Conservation (phyloP, 1,140 invertebrate species). For the Pseudomyrmex dendroicus region DNA sequence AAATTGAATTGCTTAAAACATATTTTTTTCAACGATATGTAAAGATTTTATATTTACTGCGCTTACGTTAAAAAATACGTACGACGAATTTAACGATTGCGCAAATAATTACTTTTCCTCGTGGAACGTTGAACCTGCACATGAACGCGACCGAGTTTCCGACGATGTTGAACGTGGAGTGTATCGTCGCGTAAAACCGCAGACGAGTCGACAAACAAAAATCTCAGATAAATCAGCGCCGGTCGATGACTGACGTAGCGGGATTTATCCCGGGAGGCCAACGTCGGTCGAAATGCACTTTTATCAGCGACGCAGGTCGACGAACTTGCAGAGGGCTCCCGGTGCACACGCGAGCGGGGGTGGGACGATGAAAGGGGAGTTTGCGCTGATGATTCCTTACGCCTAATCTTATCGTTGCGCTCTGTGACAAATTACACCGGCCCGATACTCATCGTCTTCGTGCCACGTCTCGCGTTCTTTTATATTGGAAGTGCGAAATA, state of each 20-base stretch:
- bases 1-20: no score
- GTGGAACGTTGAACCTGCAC: constrained; percentile 40
- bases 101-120: constrained; percentile 32
- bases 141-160: constrained; percentile 69
- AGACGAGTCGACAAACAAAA: constrained; percentile 64
- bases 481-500: constrained; percentile 40
- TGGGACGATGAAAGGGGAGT: constrained; percentile 38
- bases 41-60: constrained; percentile 11
- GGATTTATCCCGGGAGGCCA: constrained; percentile 26
- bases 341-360: constrained; percentile 41
- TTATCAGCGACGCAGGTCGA: constrained; percentile 75
- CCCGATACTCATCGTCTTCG: constrained; percentile 46
- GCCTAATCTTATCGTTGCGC: constrained; percentile 74
- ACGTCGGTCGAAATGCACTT: constrained; percentile 72
- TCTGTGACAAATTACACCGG: constrained; percentile 61
- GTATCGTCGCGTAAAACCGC: constrained; percentile 52
- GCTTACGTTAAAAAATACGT: background rate
- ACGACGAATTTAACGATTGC: constrained; percentile 12
- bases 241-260: constrained; percentile 56
- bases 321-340: constrained; percentile 62
- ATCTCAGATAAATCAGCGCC: constrained; percentile 50
- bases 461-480: constrained; percentile 25
- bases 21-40: no score
- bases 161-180: constrained; percentile 56
- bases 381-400: constrained; percentile 59